phyloP scores from a whole-genome alignment of 92 coral and sea anemone genomes.

The Zoanthus sansibaricus region DNA sequence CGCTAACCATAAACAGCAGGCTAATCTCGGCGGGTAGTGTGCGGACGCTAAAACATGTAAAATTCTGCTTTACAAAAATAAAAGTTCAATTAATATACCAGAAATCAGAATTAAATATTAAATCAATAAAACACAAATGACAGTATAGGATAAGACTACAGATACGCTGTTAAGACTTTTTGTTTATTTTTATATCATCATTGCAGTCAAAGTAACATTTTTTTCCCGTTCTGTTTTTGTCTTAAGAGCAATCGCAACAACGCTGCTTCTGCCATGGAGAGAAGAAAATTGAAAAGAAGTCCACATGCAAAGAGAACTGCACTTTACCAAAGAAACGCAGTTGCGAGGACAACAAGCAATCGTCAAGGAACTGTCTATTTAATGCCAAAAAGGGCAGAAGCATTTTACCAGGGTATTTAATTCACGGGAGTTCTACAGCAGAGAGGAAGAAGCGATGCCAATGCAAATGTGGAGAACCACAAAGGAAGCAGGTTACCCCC shows the following conservation, averaged over 20 bases:
- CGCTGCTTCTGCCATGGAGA: conserved; percentile 53
- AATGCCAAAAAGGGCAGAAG: neutral
- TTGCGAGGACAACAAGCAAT: conserved; percentile 49
- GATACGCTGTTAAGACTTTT: too few species aligned
- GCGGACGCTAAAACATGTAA: too few species aligned
- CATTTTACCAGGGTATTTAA: conserved; percentile 11
- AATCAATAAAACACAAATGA: too few species aligned
- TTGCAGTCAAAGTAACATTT: neutral
- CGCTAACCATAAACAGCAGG: neutral
- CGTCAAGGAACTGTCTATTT: conserved; percentile 16
- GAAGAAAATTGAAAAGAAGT: conserved; percentile 54
- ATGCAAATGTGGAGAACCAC: conserved; percentile 20
- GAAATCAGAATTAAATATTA: too few species aligned
- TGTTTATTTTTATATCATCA: neutral
- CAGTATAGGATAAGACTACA: too few species aligned
- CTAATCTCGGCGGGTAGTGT: too few species aligned
- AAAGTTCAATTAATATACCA: too few species aligned
- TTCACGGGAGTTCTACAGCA: neutral
- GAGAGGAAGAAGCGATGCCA: conserved; percentile 1
- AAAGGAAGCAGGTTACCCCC: conserved; percentile 25
- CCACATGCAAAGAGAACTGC: conserved; percentile 30
- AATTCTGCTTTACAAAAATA: too few species aligned
- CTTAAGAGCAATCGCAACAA: conserved; percentile 7
- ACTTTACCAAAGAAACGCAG: conserved; percentile 47
- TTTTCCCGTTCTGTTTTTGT: neutral